These are phyloP conservation scores for Acrocephalus scirpaceus DNA, from an alignment of 2,797 vertebrate genomes.

Conservation along the genomic window DNA sequence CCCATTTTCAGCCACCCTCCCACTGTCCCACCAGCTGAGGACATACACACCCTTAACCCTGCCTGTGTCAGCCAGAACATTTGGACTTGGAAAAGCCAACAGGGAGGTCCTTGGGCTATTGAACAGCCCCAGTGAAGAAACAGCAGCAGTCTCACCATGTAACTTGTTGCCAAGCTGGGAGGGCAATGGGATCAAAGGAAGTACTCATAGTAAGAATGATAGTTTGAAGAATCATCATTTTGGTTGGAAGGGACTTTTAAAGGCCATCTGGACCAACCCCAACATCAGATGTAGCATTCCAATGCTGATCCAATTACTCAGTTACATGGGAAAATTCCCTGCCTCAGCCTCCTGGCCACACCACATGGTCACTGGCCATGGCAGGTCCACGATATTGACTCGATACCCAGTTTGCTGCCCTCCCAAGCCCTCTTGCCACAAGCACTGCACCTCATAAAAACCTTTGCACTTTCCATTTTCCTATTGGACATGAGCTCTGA, in stretches of 20 bases:
- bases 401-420: background rate
- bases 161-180: background rate
- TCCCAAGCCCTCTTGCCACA: background rate
- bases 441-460: background rate
- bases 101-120: background rate
- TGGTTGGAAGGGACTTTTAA: background rate
- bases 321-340: background rate
- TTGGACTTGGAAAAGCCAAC: background rate
- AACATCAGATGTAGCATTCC: background rate
- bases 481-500: background rate
- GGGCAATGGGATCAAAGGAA: background rate
- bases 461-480: background rate
- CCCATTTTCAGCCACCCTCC: background rate
- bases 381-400: background rate
- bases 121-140: background rate
- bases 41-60: background rate
- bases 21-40: background rate
- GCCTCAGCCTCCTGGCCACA: background rate
- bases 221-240: background rate
- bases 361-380: accelerated
- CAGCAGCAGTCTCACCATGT: background rate
- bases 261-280: background rate
- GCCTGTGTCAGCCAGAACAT: background rate
- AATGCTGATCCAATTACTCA: background rate
- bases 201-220: background rate